These are phyloP conservation scores for Carduelis carduelis DNA, from an alignment of 2,797 vertebrate species.

Conservation along the genomic window DNA sequence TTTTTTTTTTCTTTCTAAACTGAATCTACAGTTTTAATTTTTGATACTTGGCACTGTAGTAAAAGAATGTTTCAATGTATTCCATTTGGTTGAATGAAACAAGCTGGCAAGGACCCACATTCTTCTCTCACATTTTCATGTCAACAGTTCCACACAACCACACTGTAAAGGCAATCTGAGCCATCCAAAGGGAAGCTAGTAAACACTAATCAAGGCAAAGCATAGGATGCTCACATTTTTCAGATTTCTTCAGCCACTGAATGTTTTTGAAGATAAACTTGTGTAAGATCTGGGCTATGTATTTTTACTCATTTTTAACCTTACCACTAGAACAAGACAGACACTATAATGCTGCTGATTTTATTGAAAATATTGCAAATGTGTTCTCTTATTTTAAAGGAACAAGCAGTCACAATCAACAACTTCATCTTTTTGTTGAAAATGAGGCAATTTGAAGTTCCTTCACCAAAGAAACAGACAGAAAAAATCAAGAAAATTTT, in stretches of 20 bases:
- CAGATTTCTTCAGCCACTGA: not conserved
- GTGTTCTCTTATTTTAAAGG: not conserved
- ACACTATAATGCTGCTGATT: not conserved
- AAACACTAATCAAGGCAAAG: not conserved
- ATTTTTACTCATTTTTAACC: not conserved
- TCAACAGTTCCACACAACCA: not conserved
- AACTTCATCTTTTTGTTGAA: not conserved
- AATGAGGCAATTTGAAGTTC: not conserved
- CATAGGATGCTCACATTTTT: not conserved
- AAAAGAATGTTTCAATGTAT: not conserved
- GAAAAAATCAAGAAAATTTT: not conserved
- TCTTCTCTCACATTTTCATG: not conserved
- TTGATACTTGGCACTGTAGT: not conserved
- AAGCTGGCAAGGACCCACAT: not conserved
- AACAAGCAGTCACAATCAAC: not conserved
- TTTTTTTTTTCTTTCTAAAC: not conserved
- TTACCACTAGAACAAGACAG: not conserved
- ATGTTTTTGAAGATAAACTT: not conserved
- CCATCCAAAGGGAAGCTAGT: not conserved
- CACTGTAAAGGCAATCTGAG: not conserved
- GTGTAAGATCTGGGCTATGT: not conserved
- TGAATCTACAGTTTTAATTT: not conserved
- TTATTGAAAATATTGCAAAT: not conserved
- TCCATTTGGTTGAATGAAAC: not conserved
- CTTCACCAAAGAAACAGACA: not conserved